A percentile compares a stretch with the other conserved stretches of the same genome.
Evolutionary conservation across 2,888 invertebrate genomes (phyloP).

Genomic region (Caenorhabditis sp.): DNA sequence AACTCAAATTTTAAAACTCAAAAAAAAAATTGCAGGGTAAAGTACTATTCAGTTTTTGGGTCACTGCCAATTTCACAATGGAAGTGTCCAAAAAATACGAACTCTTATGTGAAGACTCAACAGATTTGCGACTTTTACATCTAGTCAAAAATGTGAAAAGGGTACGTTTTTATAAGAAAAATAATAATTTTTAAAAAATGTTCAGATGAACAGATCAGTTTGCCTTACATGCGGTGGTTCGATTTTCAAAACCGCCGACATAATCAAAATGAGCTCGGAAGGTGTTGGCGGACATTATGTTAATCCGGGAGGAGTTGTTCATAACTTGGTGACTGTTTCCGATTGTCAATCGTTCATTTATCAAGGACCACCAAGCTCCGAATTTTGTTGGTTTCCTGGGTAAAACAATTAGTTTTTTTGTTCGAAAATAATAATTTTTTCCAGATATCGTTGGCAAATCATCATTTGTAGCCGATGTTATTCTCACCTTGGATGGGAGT

Average conservation of each 20-base stretch:
- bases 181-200: neutral
- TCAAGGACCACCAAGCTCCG: neutral
- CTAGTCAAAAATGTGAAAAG: neutral
- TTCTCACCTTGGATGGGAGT: slow-evolving; percentile 29
- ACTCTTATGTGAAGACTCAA: neutral
- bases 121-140: neutral
- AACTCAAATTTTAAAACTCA: too few relatives aligned
- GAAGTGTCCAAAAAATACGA: neutral
- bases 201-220: neutral
- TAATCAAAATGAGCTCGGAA: neutral
- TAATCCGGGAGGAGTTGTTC: slow-evolving; percentile 17
- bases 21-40: neutral
- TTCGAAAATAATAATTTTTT: neutral
- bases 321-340: slow-evolving; percentile 14
- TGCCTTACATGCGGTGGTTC: neutral
- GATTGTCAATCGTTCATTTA: neutral
- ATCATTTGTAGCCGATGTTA: slow-evolving; percentile 10
- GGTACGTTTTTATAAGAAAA: too few relatives aligned
- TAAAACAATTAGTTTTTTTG: neutral
- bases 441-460: slow-evolving; percentile 27
- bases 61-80: neutral
- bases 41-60: slow-evolving; percentile 5
- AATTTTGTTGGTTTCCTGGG: slow-evolving; percentile 36
- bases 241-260: neutral
- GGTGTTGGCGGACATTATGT: slow-evolving; percentile 5